Base-by-base conservation (phyloP, 2,797 vertebrate species). In the Sebastes iracundus region DNA sequence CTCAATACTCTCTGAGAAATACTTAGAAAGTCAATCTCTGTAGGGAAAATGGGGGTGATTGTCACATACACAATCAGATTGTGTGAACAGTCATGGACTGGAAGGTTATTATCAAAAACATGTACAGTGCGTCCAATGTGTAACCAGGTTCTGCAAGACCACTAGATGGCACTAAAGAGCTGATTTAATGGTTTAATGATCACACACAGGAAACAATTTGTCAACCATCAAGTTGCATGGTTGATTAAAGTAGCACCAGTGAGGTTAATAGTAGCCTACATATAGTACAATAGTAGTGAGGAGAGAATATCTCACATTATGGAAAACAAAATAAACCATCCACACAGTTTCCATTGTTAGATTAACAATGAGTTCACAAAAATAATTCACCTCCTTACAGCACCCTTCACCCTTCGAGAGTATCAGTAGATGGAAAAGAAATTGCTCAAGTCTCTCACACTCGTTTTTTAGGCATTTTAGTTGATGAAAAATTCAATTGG, bases 131-230 rank as follows among this genome's bases (percentile, higher is more conserved):
- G 2, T 1, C 52, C 1, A 2, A 20, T 28, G 20, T 68, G 10
- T 10, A n/a, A 10, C 10, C 13, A 23, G 3, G 20, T 14, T 11
- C 28, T 53, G 2, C 1, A 4, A 2, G 2, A 27, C 69, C 90
- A 87, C 83, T 88, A 87, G 91, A 72, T 90, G 90, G 77, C 72
- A 33, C 4, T 55, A 79, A 14, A 77, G 23, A 80, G 2, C 64
- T 64, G 1, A 46, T 35, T 62, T 35, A 4, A 55, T 16, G 22
- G 7, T 22, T 30, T 22, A 22, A 9, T 4, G 12, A 55, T 30
- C 7, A 28, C 6, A 60, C 6, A 60, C 14, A 7, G 6, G 3
- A 20, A 52, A 52, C 8, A n/a, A 6, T 6, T 52, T 1, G 6
- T 18, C 0, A 1, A 27, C 2, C n/a, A 14, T 7, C 20, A 4